Evolutionary conservation across 1,140 invertebrate species (phyloP).

Genomic region (Drosophila novamexicana): DNA sequence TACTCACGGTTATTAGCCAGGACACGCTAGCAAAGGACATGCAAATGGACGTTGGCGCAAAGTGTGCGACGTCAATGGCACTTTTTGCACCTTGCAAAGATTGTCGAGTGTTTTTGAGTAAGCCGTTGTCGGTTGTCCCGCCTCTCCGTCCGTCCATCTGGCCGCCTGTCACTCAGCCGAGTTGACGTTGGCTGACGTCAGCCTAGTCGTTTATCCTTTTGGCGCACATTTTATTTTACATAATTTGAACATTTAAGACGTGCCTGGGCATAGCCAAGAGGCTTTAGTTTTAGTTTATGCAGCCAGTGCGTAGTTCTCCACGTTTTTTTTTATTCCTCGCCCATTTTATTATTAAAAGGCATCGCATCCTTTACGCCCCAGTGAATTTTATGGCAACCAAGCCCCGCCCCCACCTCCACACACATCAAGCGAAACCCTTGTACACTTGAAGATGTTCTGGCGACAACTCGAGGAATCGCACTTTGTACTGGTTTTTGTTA

Average conservation of each 20-base stretch:
- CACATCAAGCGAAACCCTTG: too few relatives aligned
- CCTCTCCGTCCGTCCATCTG: neutral
- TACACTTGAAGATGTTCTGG: slow-evolving; percentile 19
- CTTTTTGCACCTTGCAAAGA: slow-evolving; percentile 75
- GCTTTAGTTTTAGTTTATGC: slow-evolving; percentile 82
- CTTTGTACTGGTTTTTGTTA: slow-evolving; percentile 70
- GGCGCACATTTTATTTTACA: slow-evolving; percentile 80
- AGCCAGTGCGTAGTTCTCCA: slow-evolving; percentile 45
- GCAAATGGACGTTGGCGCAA: slow-evolving; percentile 56
- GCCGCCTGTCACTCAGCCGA: slow-evolving; percentile 55
- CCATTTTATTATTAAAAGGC: slow-evolving; percentile 73
- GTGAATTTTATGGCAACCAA: slow-evolving; percentile 67
- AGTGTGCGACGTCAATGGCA: neutral
- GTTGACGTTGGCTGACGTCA: slow-evolving; percentile 64
- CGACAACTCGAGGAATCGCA: slow-evolving; percentile 39
- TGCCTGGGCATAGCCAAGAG: slow-evolving; percentile 76
- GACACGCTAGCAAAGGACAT: slow-evolving; percentile 43
- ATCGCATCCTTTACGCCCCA: slow-evolving; percentile 80
- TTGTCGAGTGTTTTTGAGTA: slow-evolving; percentile 57
- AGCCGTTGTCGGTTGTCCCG: slow-evolving; percentile 38
- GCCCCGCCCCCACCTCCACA: neutral
- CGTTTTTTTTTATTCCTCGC: slow-evolving; percentile 25
- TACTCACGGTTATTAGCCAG: slow-evolving; percentile 81
- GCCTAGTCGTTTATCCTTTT: slow-evolving; percentile 56
- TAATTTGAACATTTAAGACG: slow-evolving; percentile 83